These are phyloP conservation scores for Leptinotarsa lineolata DNA, from an alignment of 1,140 invertebrate genomes.

Conservation along the genomic window DNA sequence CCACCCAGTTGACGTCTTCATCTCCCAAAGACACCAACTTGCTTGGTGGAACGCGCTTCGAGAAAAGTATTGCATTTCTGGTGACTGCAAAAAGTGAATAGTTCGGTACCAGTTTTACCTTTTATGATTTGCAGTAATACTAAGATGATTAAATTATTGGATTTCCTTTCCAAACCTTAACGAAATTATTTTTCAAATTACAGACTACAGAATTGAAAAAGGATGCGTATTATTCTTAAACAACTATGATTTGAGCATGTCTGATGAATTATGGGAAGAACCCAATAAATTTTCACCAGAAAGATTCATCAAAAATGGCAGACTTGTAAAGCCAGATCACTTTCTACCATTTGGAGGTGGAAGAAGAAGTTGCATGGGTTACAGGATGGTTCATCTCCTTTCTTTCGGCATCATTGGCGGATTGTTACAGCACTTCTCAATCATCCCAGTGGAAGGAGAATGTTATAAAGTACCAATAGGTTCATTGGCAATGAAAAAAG, in stretches of 20 bases:
- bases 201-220: slow-evolving; percentile 72
- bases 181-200: slow-evolving; percentile 28
- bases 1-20: too few relatives aligned
- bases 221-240: slow-evolving; percentile 86
- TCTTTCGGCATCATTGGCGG: slow-evolving; percentile 73
- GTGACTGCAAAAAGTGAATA: too few relatives aligned
- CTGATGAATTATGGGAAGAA: slow-evolving; percentile 71
- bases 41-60: too few relatives aligned
- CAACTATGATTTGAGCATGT: slow-evolving; percentile 83
- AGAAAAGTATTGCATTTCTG: too few relatives aligned
- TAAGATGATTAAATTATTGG: neutral
- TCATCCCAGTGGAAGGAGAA: slow-evolving; percentile 61
- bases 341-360: slow-evolving; percentile 87
- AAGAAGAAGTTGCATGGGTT: slow-evolving; percentile 85
- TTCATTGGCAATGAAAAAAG: slow-evolving; percentile 69
- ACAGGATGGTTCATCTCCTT: slow-evolving; percentile 79
- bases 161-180: neutral
- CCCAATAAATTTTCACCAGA: slow-evolving; percentile 74
- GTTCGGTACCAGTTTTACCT: neutral
- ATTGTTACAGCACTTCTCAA: slow-evolving; percentile 73
- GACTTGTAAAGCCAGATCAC: slow-evolving; percentile 61
- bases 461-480: slow-evolving; percentile 64
- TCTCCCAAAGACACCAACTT: too few relatives aligned
- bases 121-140: too few relatives aligned
- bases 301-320: slow-evolving; percentile 66